These are phyloP conservation scores for Tetranychus piercei DNA, from an alignment of 2,888 invertebrate genomes.

Conservation along the genomic window DNA sequence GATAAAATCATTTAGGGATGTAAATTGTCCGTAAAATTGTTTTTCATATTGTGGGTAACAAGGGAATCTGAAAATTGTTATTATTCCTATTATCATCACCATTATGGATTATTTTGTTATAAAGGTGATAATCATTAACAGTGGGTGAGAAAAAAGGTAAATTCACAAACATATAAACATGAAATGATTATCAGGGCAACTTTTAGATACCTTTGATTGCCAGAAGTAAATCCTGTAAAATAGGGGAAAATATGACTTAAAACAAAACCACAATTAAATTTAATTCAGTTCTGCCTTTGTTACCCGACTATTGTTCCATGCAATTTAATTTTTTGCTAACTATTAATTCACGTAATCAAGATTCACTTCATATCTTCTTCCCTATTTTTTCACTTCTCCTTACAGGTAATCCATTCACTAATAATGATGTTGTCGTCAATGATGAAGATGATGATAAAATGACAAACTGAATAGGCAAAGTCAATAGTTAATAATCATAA, in stretches of 20 bases:
- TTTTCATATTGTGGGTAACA: background rate
- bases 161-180: background rate
- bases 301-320: background rate
- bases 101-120: background rate
- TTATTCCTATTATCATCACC: background rate
- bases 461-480: too few relatives aligned
- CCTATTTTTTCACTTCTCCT: background rate
- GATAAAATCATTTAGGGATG: background rate
- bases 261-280: background rate
- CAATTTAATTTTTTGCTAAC: background rate
- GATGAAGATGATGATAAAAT: background rate
- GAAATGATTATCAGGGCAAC: too few relatives aligned
- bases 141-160: background rate
- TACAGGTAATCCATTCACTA: background rate
- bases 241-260: background rate
- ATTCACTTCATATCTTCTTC: background rate
- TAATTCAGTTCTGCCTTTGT: background rate
- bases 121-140: background rate
- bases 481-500: too few relatives aligned
- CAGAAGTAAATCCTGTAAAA: background rate
- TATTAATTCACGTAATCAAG: background rate
- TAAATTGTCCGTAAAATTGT: background rate
- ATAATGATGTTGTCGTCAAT: background rate
- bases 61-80: background rate
- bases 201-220: too few relatives aligned